These are phyloP conservation scores for Neoniphon sammara DNA, from an alignment of 2,797 vertebrate genomes.

Conservation along the genomic window DNA sequence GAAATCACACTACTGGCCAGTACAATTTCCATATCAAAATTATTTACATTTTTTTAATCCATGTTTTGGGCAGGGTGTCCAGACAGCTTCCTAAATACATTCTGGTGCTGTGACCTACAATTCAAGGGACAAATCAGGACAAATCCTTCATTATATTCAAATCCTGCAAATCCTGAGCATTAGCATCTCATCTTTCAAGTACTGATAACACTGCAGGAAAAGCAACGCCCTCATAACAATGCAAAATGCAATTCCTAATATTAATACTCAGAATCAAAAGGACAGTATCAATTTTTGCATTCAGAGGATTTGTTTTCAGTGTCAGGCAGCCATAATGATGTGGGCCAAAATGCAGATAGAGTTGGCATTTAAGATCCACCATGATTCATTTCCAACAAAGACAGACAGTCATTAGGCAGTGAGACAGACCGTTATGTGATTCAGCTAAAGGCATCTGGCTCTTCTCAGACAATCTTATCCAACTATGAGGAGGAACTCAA, in stretches of 20 bases:
- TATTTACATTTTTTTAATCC: background rate
- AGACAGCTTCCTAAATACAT: too few species aligned
- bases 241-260: background rate
- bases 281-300: too few species aligned
- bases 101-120: background rate
- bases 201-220: background rate
- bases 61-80: too few species aligned
- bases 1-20: background rate
- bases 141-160: background rate
- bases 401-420: background rate
- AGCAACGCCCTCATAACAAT: background rate
- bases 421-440: background rate
- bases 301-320: background rate
- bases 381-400: background rate
- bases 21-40: background rate
- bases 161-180: background rate
- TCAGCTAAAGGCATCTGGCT: background rate
- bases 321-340: background rate
- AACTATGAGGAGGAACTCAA: background rate
- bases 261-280: background rate
- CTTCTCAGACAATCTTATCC: background rate
- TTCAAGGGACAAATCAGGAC: background rate
- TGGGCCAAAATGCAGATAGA: background rate
- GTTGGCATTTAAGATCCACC: background rate
- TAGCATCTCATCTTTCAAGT: background rate